phyloP scores from a whole-genome alignment of 1,140 invertebrate genomes.

The Drosophila virilis region DNA sequence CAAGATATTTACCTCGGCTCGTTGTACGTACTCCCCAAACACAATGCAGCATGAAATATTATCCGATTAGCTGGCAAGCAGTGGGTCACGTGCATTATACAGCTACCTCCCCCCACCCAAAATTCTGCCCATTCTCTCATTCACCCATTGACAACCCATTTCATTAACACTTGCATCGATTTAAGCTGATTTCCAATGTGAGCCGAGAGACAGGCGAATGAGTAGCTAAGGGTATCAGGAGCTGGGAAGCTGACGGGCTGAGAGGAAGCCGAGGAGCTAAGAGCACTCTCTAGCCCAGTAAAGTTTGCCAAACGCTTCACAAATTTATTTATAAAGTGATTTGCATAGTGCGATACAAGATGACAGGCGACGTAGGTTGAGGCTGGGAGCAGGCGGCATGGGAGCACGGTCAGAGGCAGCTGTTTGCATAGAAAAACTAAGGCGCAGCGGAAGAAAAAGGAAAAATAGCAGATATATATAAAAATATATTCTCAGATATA shows the following conservation, averaged over 20 bases:
- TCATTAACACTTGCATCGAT: constrained; percentile 56
- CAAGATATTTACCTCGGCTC: not conserved
- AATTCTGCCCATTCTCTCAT: not conserved
- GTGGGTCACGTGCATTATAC: constrained; percentile 14
- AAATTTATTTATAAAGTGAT: constrained; percentile 77
- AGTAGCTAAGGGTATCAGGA: constrained; percentile 7
- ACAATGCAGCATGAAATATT: constrained; percentile 16
- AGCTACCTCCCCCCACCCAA: not conserved
- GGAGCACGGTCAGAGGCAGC: constrained; percentile 3
- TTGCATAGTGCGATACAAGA: constrained; percentile 67
- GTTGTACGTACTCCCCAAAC: not conserved
- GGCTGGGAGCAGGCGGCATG: not conserved
- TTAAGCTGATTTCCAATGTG: constrained; percentile 45
- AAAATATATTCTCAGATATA: not conserved
- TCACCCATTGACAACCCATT: constrained; percentile 36
- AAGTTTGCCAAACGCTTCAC: constrained; percentile 48
- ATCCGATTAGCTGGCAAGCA: constrained; percentile 38
- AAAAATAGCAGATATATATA: constrained; percentile 36
- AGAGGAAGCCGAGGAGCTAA: not conserved
- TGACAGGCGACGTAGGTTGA: constrained; percentile 11
- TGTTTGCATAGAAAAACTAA: constrained; percentile 65
- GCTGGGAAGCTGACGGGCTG: not conserved
- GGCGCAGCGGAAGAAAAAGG: constrained; percentile 35
- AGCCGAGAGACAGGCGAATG: constrained; percentile 15
- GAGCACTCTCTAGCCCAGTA: constrained; percentile 9